A percentile compares a stretch with the other conserved stretches of the same genome.
These are phyloP conservation scores for Tichodroma muraria DNA, from an alignment of 2,113 vertebrate species.

Conservation along the genomic window DNA sequence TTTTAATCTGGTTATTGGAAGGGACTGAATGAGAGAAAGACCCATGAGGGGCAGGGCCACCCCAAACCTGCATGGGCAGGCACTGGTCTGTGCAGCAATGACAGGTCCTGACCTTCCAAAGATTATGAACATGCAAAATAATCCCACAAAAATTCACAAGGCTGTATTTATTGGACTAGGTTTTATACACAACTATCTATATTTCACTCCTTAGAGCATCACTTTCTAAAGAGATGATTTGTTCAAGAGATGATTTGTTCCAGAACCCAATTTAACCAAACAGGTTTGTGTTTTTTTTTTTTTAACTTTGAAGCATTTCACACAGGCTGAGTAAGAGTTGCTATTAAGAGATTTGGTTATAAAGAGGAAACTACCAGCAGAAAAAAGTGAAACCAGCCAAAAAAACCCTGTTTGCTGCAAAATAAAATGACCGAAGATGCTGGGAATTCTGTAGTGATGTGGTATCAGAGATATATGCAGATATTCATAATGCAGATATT, in stretches of 20 bases:
- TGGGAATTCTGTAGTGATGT: not conserved
- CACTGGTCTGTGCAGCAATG: not conserved
- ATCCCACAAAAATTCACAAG: not conserved
- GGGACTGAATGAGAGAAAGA: not conserved
- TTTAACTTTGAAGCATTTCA: not conserved
- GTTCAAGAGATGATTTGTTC: not conserved
- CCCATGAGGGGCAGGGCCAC: too few relatives aligned
- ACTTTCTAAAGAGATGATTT: not conserved
- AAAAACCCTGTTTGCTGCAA: not conserved
- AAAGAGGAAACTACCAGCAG: not conserved
- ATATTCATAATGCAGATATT: conserved; percentile 3
- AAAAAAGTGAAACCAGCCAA: not conserved
- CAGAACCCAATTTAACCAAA: not conserved
- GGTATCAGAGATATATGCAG: not conserved
- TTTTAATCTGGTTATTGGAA: not conserved
- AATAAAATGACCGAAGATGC: not conserved
- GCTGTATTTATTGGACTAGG: not conserved
- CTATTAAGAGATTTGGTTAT: not conserved
- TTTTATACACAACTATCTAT: not conserved
- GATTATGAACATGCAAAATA: too few relatives aligned
- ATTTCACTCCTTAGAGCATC: not conserved
- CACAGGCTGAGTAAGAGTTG: not conserved
- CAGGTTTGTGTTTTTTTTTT: not conserved
- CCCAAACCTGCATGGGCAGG: not conserved
- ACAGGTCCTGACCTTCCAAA: not conserved